These are phyloP conservation scores for Nematolebias whitei DNA, from an alignment of 2,113 vertebrate species.

Conservation along the genomic window DNA sequence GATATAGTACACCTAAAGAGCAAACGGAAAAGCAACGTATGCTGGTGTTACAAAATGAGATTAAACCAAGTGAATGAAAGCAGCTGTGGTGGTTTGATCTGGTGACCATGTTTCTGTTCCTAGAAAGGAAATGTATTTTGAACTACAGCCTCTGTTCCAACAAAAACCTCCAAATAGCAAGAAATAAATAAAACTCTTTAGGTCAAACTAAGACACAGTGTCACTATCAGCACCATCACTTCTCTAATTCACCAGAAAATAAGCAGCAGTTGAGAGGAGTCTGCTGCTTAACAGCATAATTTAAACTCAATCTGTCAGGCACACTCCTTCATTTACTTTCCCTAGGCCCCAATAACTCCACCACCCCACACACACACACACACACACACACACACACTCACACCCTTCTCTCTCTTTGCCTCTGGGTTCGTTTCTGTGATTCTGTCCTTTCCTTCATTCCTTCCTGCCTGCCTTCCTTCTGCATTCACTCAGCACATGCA, in stretches of 20 bases:
- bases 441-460: constrained; percentile 13
- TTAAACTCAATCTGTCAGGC: constrained; percentile 60
- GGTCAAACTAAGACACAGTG: constrained; percentile 43
- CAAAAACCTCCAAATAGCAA: constrained; percentile 33
- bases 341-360: constrained; percentile 27
- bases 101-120: constrained; percentile 31
- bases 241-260: constrained; percentile 71
- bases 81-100: neutral
- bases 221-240: constrained; percentile 60
- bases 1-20: constrained; percentile 89
- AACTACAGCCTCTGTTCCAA: constrained; percentile 20
- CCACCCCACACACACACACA: neutral
- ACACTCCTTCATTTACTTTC: constrained; percentile 52
- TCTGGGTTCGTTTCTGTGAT: constrained; percentile 15
- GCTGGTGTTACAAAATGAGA: constrained; percentile 20
- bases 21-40: neutral
- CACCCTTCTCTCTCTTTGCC: constrained; percentile 11
- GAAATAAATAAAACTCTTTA: constrained; percentile 27
- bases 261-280: constrained; percentile 48
- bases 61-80: constrained; percentile 11
- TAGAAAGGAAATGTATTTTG: constrained; percentile 35
- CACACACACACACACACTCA: no score
- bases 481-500: constrained; percentile 48
- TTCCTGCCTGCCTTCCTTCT: constrained; percentile 12
- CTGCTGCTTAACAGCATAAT: constrained; percentile 60